Evolutionary conservation across 2,797 vertebrate genomes (phyloP), one percentile per base, ranked within the genome.

Genomic region (Gephyroberyx darwinii): DNA sequence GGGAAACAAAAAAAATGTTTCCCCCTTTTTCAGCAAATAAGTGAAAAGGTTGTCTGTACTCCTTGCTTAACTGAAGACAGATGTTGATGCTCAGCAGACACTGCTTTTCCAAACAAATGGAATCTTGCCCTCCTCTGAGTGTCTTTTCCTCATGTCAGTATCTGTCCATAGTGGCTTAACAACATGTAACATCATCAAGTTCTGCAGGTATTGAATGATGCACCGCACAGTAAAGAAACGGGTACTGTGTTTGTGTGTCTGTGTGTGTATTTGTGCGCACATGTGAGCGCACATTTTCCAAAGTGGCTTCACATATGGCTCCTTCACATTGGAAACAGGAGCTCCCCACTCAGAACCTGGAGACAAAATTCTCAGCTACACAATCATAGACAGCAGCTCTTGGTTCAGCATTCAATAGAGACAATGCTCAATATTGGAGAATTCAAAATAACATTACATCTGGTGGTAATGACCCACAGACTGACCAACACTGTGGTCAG

Each of bases 1-100:
- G 85, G 89, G 88, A 90, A 87, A 89, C 90, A 88, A 90, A 88
- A 92, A 81, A 26, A 89, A 81, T 76, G 65, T 56, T 63, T 70
- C 82, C 78, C 71, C 66, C 37, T 83, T 86, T 90, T 69, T 33
- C 84, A 65, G 85, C 85, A 84, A 90, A 87, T 90, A 89, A 90
- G 90, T 90, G 85, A 91, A 92, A 90, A 89, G 87, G 88, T 91
- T 88, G 90, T 90, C 89, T 92, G 86, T 87, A 67, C 86, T 91
- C 81, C 78, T 79, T 78, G 74, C 84, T 81, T 91, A 92, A 93
- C 86, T 84, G 86, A 91, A 92, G 90, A 89, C 91, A 91, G 90
- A 92, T 91, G 90, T 86, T 89, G 87, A 90, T 87, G 86, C 78
- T 89, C 81, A 81, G 84, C 89, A 92, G 89, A 89, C 83, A 73